A percentile compares a stretch with the other conserved stretches of the same genome.
These are phyloP conservation scores for Rhegmatorhina hoffmannsi DNA, from an alignment of 2,113 vertebrate species.

Conservation along the genomic window DNA sequence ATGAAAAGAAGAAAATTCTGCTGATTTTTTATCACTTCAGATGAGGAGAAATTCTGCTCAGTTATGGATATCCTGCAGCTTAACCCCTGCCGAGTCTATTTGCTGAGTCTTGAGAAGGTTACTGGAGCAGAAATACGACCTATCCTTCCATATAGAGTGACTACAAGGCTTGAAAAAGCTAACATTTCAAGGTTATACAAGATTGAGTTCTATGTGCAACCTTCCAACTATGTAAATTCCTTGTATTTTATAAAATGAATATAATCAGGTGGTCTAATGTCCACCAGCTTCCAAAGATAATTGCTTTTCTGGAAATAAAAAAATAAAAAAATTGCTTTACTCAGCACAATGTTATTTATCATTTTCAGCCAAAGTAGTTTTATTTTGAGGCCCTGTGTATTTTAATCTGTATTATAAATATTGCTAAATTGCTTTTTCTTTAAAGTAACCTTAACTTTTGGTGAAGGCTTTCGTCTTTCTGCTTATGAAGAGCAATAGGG, in stretches of 20 bases:
- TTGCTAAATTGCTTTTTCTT: background rate
- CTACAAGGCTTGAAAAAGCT: constrained; percentile 40
- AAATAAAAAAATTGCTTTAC: background rate
- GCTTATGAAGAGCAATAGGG: background rate
- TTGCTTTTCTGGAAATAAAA: constrained; percentile 1
- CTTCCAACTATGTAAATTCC: constrained; percentile 37
- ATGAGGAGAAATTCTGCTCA: constrained; percentile 18
- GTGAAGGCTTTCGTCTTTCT: background rate
- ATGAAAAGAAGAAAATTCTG: constrained; percentile 51
- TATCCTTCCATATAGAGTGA: background rate
- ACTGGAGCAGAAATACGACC: constrained; percentile 48
- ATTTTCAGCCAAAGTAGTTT: constrained; percentile 7
- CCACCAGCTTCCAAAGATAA: constrained; percentile 12
- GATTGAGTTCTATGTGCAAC: background rate
- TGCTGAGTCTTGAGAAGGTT: constrained; percentile 43
- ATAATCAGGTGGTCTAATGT: constrained; percentile 20
- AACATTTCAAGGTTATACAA: constrained; percentile 42
- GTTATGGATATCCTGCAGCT: constrained; percentile 29
- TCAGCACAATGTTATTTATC: background rate
- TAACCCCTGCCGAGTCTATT: constrained; percentile 10
- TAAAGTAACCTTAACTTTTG: background rate
- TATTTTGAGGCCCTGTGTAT: background rate
- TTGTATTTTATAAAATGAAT: background rate
- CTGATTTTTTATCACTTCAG: background rate
- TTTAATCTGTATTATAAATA: background rate